These are phyloP conservation scores for Beaufortia kweichowensis DNA, from an alignment of 2,113 vertebrate genomes.

Conservation along the genomic window DNA sequence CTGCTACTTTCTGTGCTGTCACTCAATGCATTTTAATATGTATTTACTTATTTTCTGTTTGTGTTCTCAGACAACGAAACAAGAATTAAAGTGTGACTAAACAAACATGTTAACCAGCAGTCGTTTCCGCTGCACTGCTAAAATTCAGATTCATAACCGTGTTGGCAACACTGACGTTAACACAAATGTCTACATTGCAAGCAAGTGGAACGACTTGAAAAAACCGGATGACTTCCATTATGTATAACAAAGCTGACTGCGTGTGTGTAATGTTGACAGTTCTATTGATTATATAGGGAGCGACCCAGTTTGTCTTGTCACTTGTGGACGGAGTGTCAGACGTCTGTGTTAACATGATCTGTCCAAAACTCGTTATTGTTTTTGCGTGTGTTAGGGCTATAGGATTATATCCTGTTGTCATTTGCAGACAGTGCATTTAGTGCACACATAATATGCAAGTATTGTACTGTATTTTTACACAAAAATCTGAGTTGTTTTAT, in stretches of 20 bases:
- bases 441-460: too few species aligned
- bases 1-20: too few species aligned
- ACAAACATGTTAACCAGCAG: too few species aligned
- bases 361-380: not conserved
- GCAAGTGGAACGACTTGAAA: not conserved
- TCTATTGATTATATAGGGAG: constrained; percentile 9
- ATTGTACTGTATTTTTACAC: not conserved
- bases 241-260: not conserved
- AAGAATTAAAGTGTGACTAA: too few species aligned
- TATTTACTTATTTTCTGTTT: too few species aligned
- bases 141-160: too few species aligned
- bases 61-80: too few species aligned
- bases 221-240: not conserved
- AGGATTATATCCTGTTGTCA: too few species aligned
- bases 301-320: not conserved
- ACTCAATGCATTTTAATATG: too few species aligned
- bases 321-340: constrained; percentile 5
- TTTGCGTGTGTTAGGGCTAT: too few species aligned
- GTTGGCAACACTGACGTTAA: too few species aligned
- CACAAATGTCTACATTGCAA: not conserved
- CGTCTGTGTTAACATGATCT: not conserved
- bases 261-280: not conserved
- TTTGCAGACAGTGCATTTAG: not conserved
- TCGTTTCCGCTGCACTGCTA: too few species aligned
- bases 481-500: not conserved